Percentiles rank a stretch among this genome's conserved stretches.
phyloP scores from a whole-genome alignment of 2,888 invertebrate species.

The Leptarthrus brevirostris region DNA sequence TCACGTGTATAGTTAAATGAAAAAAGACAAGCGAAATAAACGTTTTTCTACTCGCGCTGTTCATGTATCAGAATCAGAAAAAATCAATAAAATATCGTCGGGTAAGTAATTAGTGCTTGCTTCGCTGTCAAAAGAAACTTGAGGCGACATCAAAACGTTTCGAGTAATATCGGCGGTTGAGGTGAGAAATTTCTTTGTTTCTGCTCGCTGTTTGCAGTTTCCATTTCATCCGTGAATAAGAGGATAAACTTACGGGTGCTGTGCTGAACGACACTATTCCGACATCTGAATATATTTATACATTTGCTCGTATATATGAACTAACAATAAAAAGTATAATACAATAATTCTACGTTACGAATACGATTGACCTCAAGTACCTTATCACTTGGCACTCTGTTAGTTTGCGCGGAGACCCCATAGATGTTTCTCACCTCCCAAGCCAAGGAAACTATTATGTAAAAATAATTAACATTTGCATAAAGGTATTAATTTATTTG shows the following conservation, averaged over 20 bases:
- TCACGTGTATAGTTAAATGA: constrained; percentile 22
- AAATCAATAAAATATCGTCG: constrained; percentile 34
- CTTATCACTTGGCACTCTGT: constrained; percentile 7
- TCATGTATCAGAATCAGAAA: constrained; percentile 30
- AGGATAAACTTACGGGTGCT: constrained; percentile 20
- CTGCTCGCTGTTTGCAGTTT: constrained; percentile 41
- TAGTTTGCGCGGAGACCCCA: too few species aligned
- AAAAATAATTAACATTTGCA: too few species aligned
- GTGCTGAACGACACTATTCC: not conserved
- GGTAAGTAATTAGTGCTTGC: constrained; percentile 42
- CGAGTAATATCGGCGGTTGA: constrained; percentile 28
- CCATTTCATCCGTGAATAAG: constrained; percentile 42
- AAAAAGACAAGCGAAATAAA: constrained; percentile 36
- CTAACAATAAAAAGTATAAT: too few species aligned
- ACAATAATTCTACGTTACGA: not conserved
- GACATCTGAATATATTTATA: too few species aligned
- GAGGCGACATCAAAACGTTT: constrained; percentile 41
- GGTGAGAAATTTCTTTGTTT: constrained; percentile 42
- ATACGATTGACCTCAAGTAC: constrained; percentile 34
- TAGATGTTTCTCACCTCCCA: too few species aligned
- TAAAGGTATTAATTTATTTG: too few species aligned
- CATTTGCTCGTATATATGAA: too few species aligned
- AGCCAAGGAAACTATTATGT: too few species aligned
- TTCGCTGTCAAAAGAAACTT: constrained; percentile 33
- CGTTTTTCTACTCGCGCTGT: constrained; percentile 32